A percentile compares a stretch with the other conserved stretches of the same genome.
These are phyloP conservation scores for Netelia inedita DNA, from an alignment of 2,888 invertebrate species.

Conservation along the genomic window DNA sequence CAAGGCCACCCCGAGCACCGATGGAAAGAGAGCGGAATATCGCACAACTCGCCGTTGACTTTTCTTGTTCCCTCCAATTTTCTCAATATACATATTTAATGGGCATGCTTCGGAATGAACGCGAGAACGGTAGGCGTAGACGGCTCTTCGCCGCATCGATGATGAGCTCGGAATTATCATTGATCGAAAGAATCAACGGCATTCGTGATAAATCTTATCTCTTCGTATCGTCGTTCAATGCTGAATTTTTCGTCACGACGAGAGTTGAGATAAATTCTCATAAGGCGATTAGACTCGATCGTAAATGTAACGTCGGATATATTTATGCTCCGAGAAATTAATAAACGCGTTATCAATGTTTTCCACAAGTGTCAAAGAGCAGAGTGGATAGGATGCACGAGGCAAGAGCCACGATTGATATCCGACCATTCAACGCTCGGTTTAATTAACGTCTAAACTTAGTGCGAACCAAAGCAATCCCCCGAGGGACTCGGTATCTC, in stretches of 20 bases:
- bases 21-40: conserved; percentile 6
- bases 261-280: background rate
- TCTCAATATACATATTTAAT: conserved; percentile 8
- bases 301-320: too few relatives aligned
- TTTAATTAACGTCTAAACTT: conserved; percentile 38
- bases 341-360: conserved; percentile 36
- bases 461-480: background rate
- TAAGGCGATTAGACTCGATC: background rate
- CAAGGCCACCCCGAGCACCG: conserved; percentile 29
- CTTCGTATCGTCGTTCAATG: too few relatives aligned
- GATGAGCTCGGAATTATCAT: conserved; percentile 20
- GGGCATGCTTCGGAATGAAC: background rate
- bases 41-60: background rate
- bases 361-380: conserved; percentile 49
- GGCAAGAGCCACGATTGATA: conserved; percentile 11
- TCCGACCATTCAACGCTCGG: conserved; percentile 10
- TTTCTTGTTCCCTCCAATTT: conserved; percentile 5
- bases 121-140: background rate
- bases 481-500: background rate
- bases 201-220: background rate
- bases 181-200: conserved; percentile 16
- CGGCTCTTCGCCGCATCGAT: too few relatives aligned
- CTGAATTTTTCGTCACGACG: too few relatives aligned
- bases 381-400: background rate
- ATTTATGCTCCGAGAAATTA: too few relatives aligned